A percentile compares a stretch with the other conserved stretches of the same genome.
phyloP scores from a whole-genome alignment of 2,797 vertebrate species.

The Pantherophis alleghaniensis region DNA sequence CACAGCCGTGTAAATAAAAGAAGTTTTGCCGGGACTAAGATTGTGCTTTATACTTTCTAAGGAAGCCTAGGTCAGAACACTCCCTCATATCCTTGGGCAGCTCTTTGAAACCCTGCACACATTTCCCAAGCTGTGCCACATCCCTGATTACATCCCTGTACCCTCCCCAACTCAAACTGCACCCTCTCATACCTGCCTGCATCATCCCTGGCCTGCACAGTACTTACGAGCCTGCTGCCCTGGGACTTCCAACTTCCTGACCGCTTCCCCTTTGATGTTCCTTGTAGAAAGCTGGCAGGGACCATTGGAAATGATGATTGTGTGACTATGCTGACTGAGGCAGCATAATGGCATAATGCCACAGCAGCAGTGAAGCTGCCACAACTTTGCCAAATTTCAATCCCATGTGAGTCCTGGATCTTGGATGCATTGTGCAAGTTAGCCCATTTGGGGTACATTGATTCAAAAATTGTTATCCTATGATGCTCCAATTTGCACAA shows the following conservation, averaged over 20 bases:
- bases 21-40: no score
- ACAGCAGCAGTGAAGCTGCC: background rate
- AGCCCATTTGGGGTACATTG: background rate
- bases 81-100: background rate
- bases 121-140: background rate
- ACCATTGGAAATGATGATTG: background rate
- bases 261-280: background rate
- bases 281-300: background rate
- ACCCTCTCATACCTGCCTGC: background rate
- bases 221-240: background rate
- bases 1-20: no score
- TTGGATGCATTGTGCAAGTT: background rate
- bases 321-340: background rate
- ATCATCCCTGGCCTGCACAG: background rate
- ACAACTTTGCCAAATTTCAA: background rate
- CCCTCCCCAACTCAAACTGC: background rate
- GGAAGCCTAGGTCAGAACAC: no score
- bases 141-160: background rate
- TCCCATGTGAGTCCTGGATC: background rate
- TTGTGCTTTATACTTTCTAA: no score
- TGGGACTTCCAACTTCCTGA: background rate
- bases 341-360: background rate
- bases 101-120: background rate
- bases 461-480: no score
- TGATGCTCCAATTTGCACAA: background rate